Evolutionary conservation across 2,113 vertebrate genomes (phyloP).

Genomic region (Chaetorhynchus papuensis): DNA sequence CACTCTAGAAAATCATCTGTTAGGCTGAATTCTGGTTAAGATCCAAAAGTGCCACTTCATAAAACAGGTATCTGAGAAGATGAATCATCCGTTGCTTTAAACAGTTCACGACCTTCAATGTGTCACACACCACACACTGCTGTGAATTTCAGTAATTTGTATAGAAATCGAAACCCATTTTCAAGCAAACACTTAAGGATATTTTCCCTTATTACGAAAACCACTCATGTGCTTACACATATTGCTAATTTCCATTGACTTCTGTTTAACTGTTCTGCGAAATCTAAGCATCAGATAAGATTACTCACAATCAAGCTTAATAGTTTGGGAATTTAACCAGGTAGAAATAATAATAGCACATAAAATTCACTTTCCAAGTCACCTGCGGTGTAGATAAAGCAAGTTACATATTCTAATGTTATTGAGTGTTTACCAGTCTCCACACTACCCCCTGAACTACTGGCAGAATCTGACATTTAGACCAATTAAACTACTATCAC

Average conservation of each 20-base stretch:
- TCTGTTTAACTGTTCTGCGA: neutral
- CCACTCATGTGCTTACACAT: neutral
- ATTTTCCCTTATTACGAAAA: neutral
- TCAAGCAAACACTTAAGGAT: neutral
- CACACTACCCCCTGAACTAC: neutral
- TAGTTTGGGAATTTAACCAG: neutral
- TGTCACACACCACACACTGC: neutral
- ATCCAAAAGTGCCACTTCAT: neutral
- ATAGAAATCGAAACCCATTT: neutral
- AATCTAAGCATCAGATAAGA: neutral
- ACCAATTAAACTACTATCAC: neutral
- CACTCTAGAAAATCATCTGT: neutral
- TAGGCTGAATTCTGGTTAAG: neutral
- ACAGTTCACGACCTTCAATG: neutral
- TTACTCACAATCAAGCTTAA: neutral
- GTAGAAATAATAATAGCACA: neutral
- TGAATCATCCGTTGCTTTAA: neutral
- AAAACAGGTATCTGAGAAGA: neutral
- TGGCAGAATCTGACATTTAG: neutral
- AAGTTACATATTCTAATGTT: neutral
- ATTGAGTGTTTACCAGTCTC: neutral
- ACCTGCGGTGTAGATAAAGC: neutral
- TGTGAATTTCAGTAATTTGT: neutral
- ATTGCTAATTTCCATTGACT: neutral
- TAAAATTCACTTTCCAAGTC: neutral